phyloP scores from a whole-genome alignment of 2,113 vertebrate species.

The Sinocyclocheilus anophthalmus region DNA sequence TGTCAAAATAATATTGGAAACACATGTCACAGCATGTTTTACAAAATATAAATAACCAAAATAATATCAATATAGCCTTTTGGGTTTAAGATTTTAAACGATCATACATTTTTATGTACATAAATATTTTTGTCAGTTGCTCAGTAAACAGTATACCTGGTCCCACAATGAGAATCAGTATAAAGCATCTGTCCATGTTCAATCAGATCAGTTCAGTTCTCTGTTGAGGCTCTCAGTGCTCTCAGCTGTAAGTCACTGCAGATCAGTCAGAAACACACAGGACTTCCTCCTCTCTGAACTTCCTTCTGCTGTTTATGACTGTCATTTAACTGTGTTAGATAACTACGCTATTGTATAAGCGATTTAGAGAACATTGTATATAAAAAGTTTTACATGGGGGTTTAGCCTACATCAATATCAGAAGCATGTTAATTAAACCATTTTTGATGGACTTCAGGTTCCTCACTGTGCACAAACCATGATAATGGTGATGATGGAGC shows the following conservation, averaged over 20 bases:
- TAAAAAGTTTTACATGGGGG: no score
- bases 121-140: background rate
- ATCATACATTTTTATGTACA: no score
- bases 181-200: background rate
- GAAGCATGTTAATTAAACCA: no score
- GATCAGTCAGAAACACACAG: background rate
- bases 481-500: no score
- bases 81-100: no score
- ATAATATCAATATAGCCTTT: no score
- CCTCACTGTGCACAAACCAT: no score
- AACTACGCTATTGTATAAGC: background rate
- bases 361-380: no score
- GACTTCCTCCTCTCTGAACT: background rate
- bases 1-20: background rate
- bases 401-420: no score
- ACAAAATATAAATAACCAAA: background rate
- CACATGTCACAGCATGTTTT: background rate
- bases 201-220: background rate
- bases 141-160: background rate
- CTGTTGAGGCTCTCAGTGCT: background rate
- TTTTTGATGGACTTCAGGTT: no score
- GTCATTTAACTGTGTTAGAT: background rate
- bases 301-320: background rate
- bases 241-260: background rate
- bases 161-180: background rate